Conservation (phyloP, 1,140 invertebrate genomes). For the Aphaenogaster ashmeadi region DNA sequence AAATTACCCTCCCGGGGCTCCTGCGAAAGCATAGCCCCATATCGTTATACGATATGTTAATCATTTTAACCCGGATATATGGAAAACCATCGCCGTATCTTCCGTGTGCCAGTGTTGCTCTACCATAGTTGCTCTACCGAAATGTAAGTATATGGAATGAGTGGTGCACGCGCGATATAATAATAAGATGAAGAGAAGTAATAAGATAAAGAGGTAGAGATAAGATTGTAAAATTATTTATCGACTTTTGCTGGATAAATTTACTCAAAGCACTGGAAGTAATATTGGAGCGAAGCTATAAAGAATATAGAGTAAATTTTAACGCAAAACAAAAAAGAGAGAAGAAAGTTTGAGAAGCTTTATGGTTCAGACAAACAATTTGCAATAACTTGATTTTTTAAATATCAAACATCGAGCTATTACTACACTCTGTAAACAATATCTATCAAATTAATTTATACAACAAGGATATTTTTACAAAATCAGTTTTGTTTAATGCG, state of each 20-base stretch:
- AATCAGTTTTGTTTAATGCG: neutral
- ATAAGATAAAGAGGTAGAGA: neutral
- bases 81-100: neutral
- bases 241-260: neutral
- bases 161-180: neutral
- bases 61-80: conserved; percentile 47
- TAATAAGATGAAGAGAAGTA: neutral
- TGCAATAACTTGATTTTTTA: neutral
- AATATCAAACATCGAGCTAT: neutral
- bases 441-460: neutral
- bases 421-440: neutral
- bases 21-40: neutral
- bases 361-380: neutral
- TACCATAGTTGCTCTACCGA: neutral
- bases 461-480: neutral
- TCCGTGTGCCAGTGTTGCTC: conserved; percentile 1
- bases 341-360: neutral
- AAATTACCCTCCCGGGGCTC: conserved; percentile 4
- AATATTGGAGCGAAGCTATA: conserved; percentile 11
- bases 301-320: neutral
- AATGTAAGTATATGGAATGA: neutral
- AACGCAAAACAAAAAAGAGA: neutral
- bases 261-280: neutral
- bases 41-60: conserved; percentile 45
- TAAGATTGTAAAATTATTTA: conserved; percentile 30